These are phyloP conservation scores for Ophioderma brevispina DNA, from an alignment of 35 echinoderm and acorn worm genomes.

Conservation along the genomic window DNA sequence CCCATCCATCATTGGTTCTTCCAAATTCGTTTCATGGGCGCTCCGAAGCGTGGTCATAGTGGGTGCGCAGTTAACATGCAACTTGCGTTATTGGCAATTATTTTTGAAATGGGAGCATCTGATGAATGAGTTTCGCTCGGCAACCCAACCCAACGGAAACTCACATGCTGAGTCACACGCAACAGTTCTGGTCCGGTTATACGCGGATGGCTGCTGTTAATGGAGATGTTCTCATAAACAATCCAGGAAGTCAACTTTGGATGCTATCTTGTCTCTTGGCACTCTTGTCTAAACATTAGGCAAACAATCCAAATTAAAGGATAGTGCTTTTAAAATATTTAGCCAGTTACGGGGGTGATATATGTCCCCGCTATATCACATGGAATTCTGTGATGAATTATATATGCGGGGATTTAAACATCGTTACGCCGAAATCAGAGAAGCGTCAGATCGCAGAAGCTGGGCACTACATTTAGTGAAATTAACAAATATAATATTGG, in stretches of 20 bases:
- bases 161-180: background rate
- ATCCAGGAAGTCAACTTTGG: background rate
- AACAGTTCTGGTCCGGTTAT: background rate
- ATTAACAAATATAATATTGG: background rate
- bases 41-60: background rate
- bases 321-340: background rate
- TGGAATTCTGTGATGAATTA: background rate
- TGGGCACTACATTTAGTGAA: background rate
- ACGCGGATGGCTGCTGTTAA: background rate
- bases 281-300: background rate
- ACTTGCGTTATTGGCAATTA: background rate
- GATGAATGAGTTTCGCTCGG: too few species aligned
- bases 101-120: background rate
- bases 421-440: background rate
- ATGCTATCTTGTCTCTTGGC: background rate
- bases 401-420: background rate
- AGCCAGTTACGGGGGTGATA: background rate
- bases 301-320: background rate
- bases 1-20: too few species aligned
- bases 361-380: background rate
- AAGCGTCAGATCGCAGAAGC: background rate
- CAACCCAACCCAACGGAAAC: background rate
- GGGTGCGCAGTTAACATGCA: background rate
- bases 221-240: constrained; percentile 6
- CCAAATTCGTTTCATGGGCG: too few species aligned